Percentiles rank a stretch among this genome's conserved stretches.
Evolutionary conservation across 1,140 invertebrate genomes (phyloP).

Genomic region (Conus betulinus): DNA sequence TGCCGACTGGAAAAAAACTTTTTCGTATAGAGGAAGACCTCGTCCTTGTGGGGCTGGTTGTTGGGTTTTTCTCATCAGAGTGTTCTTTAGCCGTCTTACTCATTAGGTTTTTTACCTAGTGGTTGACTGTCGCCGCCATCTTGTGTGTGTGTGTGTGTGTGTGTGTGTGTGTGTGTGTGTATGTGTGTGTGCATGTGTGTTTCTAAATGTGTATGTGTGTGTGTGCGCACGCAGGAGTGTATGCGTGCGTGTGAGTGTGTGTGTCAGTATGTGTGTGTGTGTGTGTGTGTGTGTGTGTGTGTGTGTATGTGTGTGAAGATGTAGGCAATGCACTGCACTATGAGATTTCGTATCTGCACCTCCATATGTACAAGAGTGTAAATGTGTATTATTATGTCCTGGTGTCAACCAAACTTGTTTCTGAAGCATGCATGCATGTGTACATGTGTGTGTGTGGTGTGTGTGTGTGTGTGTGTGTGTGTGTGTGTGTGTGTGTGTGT

Average conservation of each 20-base stretch:
- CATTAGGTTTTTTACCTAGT: too few species aligned
- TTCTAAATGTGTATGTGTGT: too few species aligned
- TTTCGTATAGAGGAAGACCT: too few species aligned
- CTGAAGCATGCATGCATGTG: background rate
- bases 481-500: slow-evolving; percentile 5
- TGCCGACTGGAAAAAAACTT: too few species aligned
- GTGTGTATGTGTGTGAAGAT: background rate
- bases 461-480: background rate
- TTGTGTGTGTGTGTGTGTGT: background rate
- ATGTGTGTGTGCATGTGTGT: slow-evolving; percentile 9
- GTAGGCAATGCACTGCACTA: background rate
- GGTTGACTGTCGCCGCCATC: too few species aligned
- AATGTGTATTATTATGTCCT: background rate
- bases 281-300: slow-evolving; percentile 23
- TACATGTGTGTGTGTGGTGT: background rate
- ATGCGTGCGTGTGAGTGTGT: background rate
- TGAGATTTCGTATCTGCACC: too few species aligned
- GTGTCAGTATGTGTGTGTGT: slow-evolving; percentile 10
- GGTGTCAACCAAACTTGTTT: too few species aligned
- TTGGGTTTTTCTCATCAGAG: too few species aligned
- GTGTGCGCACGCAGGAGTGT: background rate
- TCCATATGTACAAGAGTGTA: background rate
- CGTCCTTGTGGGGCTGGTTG: too few species aligned
- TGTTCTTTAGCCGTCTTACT: too few species aligned
- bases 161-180: slow-evolving; percentile 27